phyloP scores from a whole-genome alignment of 2,888 invertebrate species.

The Heteromurus nitidus region DNA sequence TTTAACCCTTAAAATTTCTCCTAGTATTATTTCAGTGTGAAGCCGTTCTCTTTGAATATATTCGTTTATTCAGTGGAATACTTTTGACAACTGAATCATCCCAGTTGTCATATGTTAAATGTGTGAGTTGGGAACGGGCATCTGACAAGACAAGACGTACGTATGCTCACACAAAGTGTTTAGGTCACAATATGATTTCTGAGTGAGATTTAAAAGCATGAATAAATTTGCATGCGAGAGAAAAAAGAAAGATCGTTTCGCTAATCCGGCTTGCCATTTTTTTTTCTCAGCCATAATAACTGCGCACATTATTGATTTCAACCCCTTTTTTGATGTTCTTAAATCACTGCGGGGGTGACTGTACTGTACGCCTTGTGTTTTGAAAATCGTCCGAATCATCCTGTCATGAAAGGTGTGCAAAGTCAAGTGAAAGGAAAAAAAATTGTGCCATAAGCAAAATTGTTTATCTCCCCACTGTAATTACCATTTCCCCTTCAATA shows the following conservation, averaged over 20 bases:
- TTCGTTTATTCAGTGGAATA: background rate
- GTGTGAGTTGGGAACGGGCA: background rate
- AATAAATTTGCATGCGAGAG: too few species aligned
- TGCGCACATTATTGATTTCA: background rate
- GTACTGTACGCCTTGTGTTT: conserved; percentile 34
- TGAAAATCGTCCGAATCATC: conserved; percentile 32
- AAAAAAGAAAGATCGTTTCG: background rate
- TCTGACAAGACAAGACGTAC: background rate
- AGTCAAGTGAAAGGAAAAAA: conserved; percentile 25
- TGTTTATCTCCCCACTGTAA: background rate
- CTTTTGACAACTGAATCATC: background rate
- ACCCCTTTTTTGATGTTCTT: conserved; percentile 17
- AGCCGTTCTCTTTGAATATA: background rate
- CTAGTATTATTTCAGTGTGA: background rate
- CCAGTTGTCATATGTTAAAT: background rate
- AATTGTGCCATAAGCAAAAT: conserved; percentile 19
- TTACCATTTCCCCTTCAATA: conserved; percentile 15
- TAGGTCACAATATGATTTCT: too few species aligned
- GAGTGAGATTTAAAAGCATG: too few species aligned
- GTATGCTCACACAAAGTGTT: too few species aligned
- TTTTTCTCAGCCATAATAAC: background rate
- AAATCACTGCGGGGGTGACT: conserved; percentile 41
- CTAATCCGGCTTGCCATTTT: background rate
- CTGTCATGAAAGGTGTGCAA: conserved; percentile 14
- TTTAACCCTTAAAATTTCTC: background rate